Percentiles rank a stretch among this genome's conserved stretches.
Conservation (phyloP, 2,888 invertebrate genomes). For the Choristoneura rosaceana region DNA sequence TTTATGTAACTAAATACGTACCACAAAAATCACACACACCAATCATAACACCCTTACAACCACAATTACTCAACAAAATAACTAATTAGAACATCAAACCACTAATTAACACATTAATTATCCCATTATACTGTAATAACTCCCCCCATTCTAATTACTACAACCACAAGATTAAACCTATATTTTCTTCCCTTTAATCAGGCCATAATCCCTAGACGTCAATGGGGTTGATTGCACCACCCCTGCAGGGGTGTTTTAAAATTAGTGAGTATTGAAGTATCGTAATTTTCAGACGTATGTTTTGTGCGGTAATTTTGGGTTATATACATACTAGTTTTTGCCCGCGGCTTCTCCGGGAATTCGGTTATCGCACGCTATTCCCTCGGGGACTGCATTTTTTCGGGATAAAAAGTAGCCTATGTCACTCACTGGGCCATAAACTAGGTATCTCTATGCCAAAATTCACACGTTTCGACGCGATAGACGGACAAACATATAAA, state of each 20-base stretch:
- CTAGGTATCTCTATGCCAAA: no score
- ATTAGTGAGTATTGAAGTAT: constrained; percentile 43
- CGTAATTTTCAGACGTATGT: constrained; percentile 46
- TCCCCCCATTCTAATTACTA: constrained; percentile 39
- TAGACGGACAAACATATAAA: no score
- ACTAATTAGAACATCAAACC: constrained; percentile 26
- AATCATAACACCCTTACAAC: not conserved
- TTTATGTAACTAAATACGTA: no score
- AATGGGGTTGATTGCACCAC: constrained; percentile 53
- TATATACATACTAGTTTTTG: not conserved
- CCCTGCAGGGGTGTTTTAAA: constrained; percentile 44
- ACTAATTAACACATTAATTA: constrained; percentile 28
- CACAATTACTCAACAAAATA: not conserved
- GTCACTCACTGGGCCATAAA: no score
- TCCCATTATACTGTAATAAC: constrained; percentile 28
- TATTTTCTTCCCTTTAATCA: constrained; percentile 55
- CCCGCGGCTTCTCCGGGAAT: no score
- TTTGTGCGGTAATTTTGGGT: constrained; percentile 21
- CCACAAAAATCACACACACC: not conserved
- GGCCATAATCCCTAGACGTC: constrained; percentile 51
- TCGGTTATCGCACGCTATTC: no score
- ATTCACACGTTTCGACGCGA: no score
- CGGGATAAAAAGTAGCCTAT: no score
- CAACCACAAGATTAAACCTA: constrained; percentile 46
- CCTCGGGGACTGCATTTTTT: no score